Evolutionary conservation across 2,888 invertebrate species (phyloP), one percentile per base, ranked within the genome.

Genomic region (Drosophila koepferae): DNA sequence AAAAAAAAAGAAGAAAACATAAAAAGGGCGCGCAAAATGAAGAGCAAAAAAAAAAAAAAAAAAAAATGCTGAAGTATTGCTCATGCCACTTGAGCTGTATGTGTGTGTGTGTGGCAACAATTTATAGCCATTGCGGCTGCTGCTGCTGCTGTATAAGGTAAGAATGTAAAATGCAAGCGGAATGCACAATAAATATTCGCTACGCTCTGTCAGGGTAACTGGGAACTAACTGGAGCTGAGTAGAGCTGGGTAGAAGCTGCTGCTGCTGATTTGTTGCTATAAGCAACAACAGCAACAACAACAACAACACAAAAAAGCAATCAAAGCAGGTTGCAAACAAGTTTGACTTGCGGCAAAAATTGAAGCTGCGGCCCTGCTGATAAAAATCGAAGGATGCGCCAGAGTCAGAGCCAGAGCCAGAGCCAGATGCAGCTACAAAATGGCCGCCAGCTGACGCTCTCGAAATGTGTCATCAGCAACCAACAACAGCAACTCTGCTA

Each of bases 161-260:
- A 81, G 81, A 87, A 82, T 86, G 86, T 80, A 87, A 82, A 89
- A 90, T 86, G 88, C 87, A 87, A 89, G 80, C 82, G 91, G 85
- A 90, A 90, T 89, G 89, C 80, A 83, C 86, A 90, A 88, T 89
- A 90, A 90, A 90, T 86, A 89, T 89, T 90, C 86, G 91, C 90
- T 83, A 88, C 85, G 90, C 82, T 83, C 74, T 55, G 74, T 48
- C 54, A 60, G 72, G 60, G 59, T 73, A 74, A 67, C 74, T 76
- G 72, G 66, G 59, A 60, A 73, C 61, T 62, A 72, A 67, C 66
- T 70, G 70, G 53, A 53, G 34, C 61, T 68, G 58, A 41, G 28
- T 28, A 28, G 40, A 28, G 40, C 48, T 69, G 41, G 56, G 56
- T 48, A 66, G 66, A 56, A 67, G 67, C 41, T 66, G 67, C 36